A percentile compares a stretch with the other conserved stretches of the same genome.
Conservation (phyloP, 2,888 invertebrate species). For the Ormyrus thymus region DNA sequence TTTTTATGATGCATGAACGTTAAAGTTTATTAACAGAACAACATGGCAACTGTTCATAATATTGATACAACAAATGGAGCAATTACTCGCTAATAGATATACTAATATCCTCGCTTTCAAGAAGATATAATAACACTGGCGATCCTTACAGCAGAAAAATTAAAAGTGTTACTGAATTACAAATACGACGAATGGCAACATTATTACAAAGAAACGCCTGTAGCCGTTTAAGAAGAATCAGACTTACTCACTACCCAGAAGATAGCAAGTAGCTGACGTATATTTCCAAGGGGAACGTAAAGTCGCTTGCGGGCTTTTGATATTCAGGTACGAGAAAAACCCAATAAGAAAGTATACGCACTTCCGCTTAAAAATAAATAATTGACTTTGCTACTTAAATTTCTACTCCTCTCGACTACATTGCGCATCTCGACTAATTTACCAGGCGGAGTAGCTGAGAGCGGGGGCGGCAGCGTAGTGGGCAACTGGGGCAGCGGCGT, state of each 20-base stretch:
- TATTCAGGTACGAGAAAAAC: no score
- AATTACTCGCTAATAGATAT: background rate
- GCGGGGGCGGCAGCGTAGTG: conserved; percentile 60
- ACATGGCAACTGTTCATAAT: conserved; percentile 18
- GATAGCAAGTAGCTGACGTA: conserved; percentile 17
- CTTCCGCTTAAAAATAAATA: no score
- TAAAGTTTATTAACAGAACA: conserved; percentile 51
- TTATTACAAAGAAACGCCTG: background rate
- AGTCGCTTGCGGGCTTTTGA: no score
- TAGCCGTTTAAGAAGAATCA: background rate
- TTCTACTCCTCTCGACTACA: no score
- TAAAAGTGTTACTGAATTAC: background rate
- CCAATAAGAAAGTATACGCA: no score
- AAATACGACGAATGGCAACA: conserved; percentile 2
- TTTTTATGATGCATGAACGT: conserved; percentile 32
- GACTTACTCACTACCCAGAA: conserved; percentile 2
- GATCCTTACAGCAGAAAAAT: conserved; percentile 6
- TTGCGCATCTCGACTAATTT: background rate
- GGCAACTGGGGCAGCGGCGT: conserved; percentile 60
- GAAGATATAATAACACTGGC: conserved; percentile 2
- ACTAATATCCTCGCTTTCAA: background rate
- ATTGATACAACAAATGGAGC: conserved; percentile 25
- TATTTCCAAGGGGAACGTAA: no score
- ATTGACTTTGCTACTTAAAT: no score
- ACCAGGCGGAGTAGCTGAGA: conserved; percentile 34